A percentile compares a stretch with the other conserved stretches of the same genome.
Evolutionary conservation across 2,888 invertebrate species (phyloP).

Genomic region (Coelinius sp.): DNA sequence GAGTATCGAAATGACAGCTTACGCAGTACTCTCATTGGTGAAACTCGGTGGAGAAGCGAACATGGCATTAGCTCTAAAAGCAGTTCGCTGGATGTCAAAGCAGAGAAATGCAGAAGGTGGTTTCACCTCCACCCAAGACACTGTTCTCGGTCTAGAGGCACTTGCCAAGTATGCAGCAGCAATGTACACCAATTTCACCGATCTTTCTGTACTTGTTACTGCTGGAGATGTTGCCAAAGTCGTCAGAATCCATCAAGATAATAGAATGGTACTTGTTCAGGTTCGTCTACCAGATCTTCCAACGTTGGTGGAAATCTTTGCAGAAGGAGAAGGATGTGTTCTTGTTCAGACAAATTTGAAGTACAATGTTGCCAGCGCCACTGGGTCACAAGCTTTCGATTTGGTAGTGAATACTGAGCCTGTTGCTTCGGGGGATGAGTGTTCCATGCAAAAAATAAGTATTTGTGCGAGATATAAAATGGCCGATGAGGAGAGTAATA

Average conservation of each 20-base stretch:
- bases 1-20: conserved; percentile 80
- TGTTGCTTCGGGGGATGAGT: conserved; percentile 69
- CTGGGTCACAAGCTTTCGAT: conserved; percentile 73
- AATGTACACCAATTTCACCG: conserved; percentile 68
- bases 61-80: conserved; percentile 74
- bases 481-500: conserved; percentile 73
- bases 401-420: conserved; percentile 71
- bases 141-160: conserved; percentile 76
- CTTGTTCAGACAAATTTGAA: conserved; percentile 73
- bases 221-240: conserved; percentile 68
- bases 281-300: conserved; percentile 70
- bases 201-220: conserved; percentile 71
- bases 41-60: conserved; percentile 72
- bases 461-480: conserved; percentile 64
- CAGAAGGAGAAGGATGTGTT: conserved; percentile 74
- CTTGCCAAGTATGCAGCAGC: conserved; percentile 73
- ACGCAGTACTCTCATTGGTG: conserved; percentile 76
- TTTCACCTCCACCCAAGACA: conserved; percentile 83
- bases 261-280: conserved; percentile 72
- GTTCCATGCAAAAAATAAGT: conserved; percentile 70
- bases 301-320: conserved; percentile 70
- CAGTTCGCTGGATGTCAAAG: conserved; percentile 81
- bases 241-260: conserved; percentile 70
- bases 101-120: conserved; percentile 80
- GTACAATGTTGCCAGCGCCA: conserved; percentile 72